Conservation (phyloP, 2,797 vertebrate genomes). For the Sitta carolinensis region DNA sequence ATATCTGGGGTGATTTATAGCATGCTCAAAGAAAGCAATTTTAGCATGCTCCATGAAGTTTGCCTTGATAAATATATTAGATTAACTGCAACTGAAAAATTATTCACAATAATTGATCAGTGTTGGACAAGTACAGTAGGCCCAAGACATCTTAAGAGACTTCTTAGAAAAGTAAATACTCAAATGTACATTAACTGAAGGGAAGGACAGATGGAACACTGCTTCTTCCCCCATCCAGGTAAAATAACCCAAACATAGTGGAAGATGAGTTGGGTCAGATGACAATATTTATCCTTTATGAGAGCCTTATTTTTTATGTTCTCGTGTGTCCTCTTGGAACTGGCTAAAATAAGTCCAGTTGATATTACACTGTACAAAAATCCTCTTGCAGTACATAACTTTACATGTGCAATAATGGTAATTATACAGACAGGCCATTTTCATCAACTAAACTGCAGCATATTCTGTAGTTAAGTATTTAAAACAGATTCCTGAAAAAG, state of each 20-base stretch:
- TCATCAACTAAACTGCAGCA: neutral
- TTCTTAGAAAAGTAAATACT: neutral
- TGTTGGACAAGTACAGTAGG: neutral
- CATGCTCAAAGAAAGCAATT: neutral
- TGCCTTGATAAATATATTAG: neutral
- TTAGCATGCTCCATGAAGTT: neutral
- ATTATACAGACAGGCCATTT: neutral
- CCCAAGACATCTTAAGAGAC: neutral
- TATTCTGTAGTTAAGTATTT: neutral
- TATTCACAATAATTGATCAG: neutral
- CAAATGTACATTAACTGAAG: neutral
- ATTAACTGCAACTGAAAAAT: neutral
- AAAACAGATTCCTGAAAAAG: neutral
- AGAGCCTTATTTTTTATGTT: neutral
- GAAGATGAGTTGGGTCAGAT: neutral
- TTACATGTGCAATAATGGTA: neutral
- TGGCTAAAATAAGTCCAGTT: neutral
- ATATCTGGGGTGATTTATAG: neutral
- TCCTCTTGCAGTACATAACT: neutral
- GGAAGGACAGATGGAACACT: neutral
- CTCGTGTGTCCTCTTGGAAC: neutral
- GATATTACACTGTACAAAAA: neutral
- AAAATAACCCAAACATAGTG: neutral
- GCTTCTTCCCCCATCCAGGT: accelerated
- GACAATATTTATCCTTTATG: neutral